phyloP scores from a whole-genome alignment of 2,113 vertebrate species.

The Abramis brama region DNA sequence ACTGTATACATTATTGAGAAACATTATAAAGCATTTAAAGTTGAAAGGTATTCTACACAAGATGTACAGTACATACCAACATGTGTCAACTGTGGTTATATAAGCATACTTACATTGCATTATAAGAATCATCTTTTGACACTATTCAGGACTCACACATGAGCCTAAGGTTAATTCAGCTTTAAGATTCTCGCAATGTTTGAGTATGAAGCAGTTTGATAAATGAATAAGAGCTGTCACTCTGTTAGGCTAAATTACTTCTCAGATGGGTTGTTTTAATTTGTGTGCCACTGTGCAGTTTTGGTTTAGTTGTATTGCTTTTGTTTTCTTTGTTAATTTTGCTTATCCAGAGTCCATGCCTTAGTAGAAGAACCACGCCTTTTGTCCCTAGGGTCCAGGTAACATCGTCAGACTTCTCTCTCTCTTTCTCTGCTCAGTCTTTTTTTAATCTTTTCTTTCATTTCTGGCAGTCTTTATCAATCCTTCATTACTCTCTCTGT shows the following conservation, averaged over 20 bases:
- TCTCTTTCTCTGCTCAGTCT: constrained; percentile 60
- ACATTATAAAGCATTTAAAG: not conserved
- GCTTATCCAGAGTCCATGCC: constrained; percentile 94
- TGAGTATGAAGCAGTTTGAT: not conserved
- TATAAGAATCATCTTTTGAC: not conserved
- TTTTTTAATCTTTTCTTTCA: constrained; percentile 65
- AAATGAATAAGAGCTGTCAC: not conserved
- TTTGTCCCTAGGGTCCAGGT: constrained; percentile 96
- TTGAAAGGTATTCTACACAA: too few species aligned
- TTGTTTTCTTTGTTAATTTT: constrained; percentile 85
- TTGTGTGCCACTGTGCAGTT: constrained; percentile 68
- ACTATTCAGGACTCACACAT: not conserved
- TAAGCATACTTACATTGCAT: not conserved
- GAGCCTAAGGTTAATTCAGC: not conserved
- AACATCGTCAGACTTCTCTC: constrained; percentile 84
- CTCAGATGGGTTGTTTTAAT: constrained; percentile 48
- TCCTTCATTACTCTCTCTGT: constrained; percentile 65
- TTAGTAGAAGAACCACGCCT: constrained; percentile 94
- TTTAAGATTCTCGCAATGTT: not conserved
- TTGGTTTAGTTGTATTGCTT: constrained; percentile 60
- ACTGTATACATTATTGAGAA: not conserved
- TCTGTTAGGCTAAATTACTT: constrained; percentile 44
- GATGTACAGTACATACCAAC: not conserved
- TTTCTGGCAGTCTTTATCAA: constrained; percentile 47
- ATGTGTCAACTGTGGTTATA: not conserved